Conservation (phyloP, 1,140 invertebrate species). For the Pseudobourletiella spinata region DNA sequence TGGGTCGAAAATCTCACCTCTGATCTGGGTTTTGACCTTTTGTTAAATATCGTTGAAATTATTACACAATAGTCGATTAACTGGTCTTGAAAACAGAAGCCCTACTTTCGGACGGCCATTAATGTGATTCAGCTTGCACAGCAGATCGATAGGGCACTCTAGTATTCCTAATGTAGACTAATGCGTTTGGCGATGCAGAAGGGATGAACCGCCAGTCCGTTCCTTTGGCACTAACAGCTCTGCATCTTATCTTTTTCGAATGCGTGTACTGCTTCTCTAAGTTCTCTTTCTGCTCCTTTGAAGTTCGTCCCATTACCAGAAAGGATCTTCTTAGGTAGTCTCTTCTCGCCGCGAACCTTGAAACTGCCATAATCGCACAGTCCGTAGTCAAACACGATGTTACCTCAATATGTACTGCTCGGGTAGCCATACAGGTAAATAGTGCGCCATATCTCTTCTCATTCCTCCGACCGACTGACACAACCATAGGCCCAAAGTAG, state of each 20-base stretch:
- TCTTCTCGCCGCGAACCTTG: slow-evolving; percentile 1
- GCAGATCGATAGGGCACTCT: too few species aligned
- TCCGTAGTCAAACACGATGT: slow-evolving; percentile 8
- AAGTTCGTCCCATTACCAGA: slow-evolving; percentile 9
- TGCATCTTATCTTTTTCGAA: slow-evolving; percentile 10
- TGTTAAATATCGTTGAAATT: too few species aligned
- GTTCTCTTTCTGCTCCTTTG: slow-evolving; percentile 4
- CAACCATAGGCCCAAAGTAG: slow-evolving; percentile 37
- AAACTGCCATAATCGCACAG: slow-evolving; percentile 12
- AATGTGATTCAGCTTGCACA: too few species aligned
- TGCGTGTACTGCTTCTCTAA: background rate
- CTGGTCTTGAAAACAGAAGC: too few species aligned
- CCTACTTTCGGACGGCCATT: too few species aligned
- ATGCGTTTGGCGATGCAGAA: too few species aligned
- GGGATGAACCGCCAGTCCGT: slow-evolving; percentile 38
- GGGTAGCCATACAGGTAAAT: slow-evolving; percentile 28
- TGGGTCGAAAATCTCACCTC: too few species aligned
- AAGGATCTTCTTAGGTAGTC: slow-evolving; percentile 2
- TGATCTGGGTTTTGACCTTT: too few species aligned
- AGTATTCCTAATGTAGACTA: too few species aligned
- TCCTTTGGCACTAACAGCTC: background rate
- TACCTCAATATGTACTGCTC: slow-evolving; percentile 26
- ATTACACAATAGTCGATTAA: too few species aligned
- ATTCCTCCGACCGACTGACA: slow-evolving; percentile 9
- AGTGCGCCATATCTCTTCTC: slow-evolving; percentile 19